phyloP scores from a whole-genome alignment of 2,113 vertebrate species.

The Cathartes aura region DNA sequence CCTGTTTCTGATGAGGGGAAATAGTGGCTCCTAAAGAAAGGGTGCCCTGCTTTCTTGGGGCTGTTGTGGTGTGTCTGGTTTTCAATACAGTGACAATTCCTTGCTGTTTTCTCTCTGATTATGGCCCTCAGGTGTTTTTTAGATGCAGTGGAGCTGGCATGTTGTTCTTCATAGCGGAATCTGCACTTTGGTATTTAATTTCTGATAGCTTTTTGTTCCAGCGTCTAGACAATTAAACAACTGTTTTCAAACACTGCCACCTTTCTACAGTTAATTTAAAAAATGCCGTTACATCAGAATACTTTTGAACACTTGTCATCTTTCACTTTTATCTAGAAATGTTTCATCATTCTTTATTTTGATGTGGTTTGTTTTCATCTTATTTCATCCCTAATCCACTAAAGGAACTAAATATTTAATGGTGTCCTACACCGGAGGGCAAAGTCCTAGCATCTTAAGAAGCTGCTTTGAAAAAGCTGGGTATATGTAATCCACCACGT shows the following conservation, averaged over 20 bases:
- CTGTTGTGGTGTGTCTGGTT: background rate
- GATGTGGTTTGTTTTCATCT: background rate
- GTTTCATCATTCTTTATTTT: background rate
- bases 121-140: fast-evolving
- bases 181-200: background rate
- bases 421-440: background rate
- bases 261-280: background rate
- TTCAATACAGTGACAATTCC: background rate
- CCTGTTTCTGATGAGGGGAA: background rate
- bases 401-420: background rate
- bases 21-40: background rate
- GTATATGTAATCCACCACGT: fast-evolving
- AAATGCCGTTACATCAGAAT: background rate
- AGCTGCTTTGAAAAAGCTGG: background rate
- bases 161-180: background rate
- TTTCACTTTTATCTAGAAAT: background rate
- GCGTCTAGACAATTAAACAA: background rate
- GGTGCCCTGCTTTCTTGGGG: background rate
- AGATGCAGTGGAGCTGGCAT: background rate
- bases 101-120: background rate
- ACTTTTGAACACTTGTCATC: background rate
- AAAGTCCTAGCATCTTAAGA: background rate
- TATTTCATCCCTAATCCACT: background rate
- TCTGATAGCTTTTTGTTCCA: background rate
- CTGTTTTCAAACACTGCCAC: background rate